Evolutionary conservation across 2,888 invertebrate genomes (phyloP).

Genomic region (Pachydiplax longipennis): DNA sequence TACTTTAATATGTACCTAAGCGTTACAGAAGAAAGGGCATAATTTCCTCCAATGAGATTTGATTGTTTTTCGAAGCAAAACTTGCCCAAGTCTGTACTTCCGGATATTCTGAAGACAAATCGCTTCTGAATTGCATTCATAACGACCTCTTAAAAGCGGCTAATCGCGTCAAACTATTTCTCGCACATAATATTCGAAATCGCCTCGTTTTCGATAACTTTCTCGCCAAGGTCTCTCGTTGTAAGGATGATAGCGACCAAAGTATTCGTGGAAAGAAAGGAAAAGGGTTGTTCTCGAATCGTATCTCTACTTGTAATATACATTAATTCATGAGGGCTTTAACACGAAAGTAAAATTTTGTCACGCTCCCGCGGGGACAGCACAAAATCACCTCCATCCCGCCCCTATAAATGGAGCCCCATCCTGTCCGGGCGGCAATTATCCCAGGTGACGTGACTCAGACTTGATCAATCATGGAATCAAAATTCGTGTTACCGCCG

Average conservation of each 20-base stretch:
- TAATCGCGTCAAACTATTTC: background rate
- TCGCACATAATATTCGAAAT: background rate
- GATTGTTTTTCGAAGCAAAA: no score
- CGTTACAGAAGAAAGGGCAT: no score
- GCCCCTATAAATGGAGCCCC: background rate
- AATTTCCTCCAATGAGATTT: no score
- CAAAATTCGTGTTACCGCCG: background rate
- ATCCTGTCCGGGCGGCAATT: background rate
- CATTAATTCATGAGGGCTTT: slow-evolving; percentile 32
- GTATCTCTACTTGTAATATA: slow-evolving; percentile 24
- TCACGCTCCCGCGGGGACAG: background rate
- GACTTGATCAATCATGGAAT: slow-evolving; percentile 11
- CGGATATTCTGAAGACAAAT: no score
- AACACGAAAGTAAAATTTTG: slow-evolving; percentile 16
- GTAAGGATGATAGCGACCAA: background rate
- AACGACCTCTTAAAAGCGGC: background rate
- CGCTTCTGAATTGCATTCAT: no score
- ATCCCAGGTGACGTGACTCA: background rate
- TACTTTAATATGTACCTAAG: no score
- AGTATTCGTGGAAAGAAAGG: background rate
- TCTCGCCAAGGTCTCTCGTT: background rate
- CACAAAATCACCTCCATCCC: background rate
- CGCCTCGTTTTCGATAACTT: background rate
- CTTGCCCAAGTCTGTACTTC: no score
- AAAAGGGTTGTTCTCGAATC: background rate